Evolutionary conservation across 2,797 vertebrate species (phyloP).

Genomic region (Aulostomus chinensis): DNA sequence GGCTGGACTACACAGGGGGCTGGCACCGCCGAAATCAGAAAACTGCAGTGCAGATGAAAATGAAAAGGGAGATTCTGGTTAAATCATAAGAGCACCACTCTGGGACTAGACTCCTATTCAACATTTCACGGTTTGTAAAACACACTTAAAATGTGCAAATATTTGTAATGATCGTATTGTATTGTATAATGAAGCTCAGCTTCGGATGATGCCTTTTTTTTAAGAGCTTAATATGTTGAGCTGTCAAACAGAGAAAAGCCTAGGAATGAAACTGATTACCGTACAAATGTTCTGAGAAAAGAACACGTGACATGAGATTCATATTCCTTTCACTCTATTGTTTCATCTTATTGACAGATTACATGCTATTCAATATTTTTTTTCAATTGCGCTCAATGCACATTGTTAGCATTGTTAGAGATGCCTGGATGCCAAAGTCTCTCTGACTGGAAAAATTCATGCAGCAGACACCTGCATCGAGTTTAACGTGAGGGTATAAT

Average conservation of each 20-base stretch:
- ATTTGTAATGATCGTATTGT: slow-evolving; percentile 43
- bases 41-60: slow-evolving; percentile 70
- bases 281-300: too few relatives aligned
- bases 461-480: too few relatives aligned
- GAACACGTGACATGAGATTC: too few relatives aligned
- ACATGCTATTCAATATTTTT: slow-evolving; percentile 39
- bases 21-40: slow-evolving; percentile 68
- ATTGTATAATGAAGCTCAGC: slow-evolving; percentile 42
- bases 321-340: slow-evolving; percentile 27
- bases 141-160: slow-evolving; percentile 24
- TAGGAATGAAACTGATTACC: slow-evolving; percentile 61
- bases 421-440: slow-evolving; percentile 35
- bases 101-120: slow-evolving; percentile 26
- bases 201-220: slow-evolving; percentile 35
- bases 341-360: slow-evolving; percentile 54
- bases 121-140: slow-evolving; percentile 37
- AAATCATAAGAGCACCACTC: slow-evolving; percentile 38
- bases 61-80: slow-evolving; percentile 51
- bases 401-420: slow-evolving; percentile 37
- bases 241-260: slow-evolving; percentile 55
- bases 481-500: too few relatives aligned
- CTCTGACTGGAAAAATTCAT: slow-evolving; percentile 34
- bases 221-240: slow-evolving; percentile 59
- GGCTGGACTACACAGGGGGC: slow-evolving; percentile 73
- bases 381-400: slow-evolving; percentile 52